Percentiles rank a stretch among this genome's conserved stretches.
These are phyloP conservation scores for Lucifuga dentata DNA, from an alignment of 2,113 vertebrate genomes.

Conservation along the genomic window DNA sequence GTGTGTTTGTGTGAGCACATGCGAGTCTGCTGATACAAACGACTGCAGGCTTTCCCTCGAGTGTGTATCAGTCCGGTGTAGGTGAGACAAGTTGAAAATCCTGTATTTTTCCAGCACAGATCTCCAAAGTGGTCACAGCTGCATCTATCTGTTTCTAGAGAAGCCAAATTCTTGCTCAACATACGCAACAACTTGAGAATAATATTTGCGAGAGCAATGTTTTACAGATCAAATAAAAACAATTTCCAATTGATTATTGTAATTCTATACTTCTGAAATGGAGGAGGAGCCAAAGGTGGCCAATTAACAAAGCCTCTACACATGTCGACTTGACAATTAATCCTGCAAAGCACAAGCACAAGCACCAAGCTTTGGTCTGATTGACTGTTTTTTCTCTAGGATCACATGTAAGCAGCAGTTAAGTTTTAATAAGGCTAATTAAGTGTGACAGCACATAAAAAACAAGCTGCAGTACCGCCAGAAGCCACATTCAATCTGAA, in stretches of 20 bases:
- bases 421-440: conserved; percentile 31
- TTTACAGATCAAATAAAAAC: too few relatives aligned
- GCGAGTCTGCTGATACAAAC: conserved; percentile 15
- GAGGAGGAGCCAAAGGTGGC: conserved; percentile 42
- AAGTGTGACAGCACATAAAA: background rate
- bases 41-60: conserved; percentile 31
- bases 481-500: conserved; percentile 9
- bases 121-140: conserved; percentile 47
- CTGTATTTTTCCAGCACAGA: conserved; percentile 17
- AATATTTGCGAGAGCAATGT: too few relatives aligned
- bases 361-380: conserved; percentile 43
- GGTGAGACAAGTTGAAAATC: conserved; percentile 48
- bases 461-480: conserved; percentile 4
- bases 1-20: conserved; percentile 1
- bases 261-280: background rate
- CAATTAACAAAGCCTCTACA: conserved; percentile 50
- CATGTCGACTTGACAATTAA: conserved; percentile 31
- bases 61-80: conserved; percentile 31
- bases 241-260: too few relatives aligned
- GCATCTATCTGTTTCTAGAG: conserved; percentile 22
- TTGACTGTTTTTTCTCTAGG: conserved; percentile 33
- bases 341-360: conserved; percentile 15
- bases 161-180: conserved; percentile 29
- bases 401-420: conserved; percentile 13
- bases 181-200: too few relatives aligned